Evolutionary conservation across 1,140 invertebrate species (phyloP).

Genomic region (Apis dorsata): DNA sequence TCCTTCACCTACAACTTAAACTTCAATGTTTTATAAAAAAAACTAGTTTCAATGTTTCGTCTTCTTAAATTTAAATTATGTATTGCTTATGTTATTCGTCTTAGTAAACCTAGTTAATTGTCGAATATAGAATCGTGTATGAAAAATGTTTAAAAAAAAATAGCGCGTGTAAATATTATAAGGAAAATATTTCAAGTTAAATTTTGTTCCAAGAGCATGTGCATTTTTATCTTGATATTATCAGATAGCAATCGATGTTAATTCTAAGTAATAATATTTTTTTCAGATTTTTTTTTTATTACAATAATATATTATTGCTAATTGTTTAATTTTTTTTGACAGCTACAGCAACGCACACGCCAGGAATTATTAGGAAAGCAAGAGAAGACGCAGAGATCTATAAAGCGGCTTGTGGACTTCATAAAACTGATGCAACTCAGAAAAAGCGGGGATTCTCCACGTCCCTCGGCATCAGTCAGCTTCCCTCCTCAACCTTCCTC

Average conservation of each 20-base stretch:
- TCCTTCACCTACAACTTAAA: constrained; percentile 20
- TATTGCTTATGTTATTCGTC: constrained; percentile 33
- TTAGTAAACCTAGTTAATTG: constrained; percentile 8
- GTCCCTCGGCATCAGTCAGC: constrained; percentile 69
- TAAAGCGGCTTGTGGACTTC: constrained; percentile 77
- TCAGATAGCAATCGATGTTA: constrained; percentile 25
- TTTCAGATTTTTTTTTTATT: neutral
- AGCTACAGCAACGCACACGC: constrained; percentile 76
- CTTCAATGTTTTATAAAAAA: neutral
- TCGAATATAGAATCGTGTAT: neutral
- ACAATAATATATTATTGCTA: neutral
- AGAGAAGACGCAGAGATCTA: constrained; percentile 77
- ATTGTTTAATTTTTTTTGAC: constrained; percentile 38
- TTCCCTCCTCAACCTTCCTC: constrained; percentile 76
- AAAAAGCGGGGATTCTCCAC: constrained; percentile 63
- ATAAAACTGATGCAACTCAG: constrained; percentile 75
- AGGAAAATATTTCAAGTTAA: constrained; percentile 27
- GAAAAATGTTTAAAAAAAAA: neutral
- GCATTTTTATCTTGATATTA: constrained; percentile 37
- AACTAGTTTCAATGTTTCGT: constrained; percentile 5
- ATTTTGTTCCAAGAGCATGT: constrained; percentile 62
- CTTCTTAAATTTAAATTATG: constrained; percentile 28
- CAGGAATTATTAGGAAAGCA: constrained; percentile 76
- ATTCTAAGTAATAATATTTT: constrained; percentile 1
- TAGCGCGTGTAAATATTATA: neutral